Conservation (phyloP, 1,140 invertebrate species). For the Drosophila kepulauana region DNA sequence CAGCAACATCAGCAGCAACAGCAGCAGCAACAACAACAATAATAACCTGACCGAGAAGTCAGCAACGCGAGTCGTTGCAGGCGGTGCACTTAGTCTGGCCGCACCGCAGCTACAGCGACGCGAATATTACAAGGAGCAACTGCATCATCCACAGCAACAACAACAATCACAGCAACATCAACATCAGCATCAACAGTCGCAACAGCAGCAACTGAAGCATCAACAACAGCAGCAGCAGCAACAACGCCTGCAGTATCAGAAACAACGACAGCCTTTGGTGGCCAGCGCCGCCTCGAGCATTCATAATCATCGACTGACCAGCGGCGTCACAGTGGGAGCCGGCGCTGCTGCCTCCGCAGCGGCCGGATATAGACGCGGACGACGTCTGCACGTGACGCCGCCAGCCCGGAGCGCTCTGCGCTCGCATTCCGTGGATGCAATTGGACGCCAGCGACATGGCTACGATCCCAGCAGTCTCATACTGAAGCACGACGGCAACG, state of each 20-base stretch:
- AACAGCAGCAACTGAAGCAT: conserved; percentile 27
- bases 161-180: conserved; percentile 13
- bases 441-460: conserved; percentile 72
- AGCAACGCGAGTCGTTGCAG: conserved; percentile 28
- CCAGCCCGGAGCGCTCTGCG: conserved; percentile 56
- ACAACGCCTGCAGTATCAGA: conserved; percentile 70
- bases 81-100: conserved; percentile 55
- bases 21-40: conserved; percentile 36
- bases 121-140: conserved; percentile 72
- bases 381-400: conserved; percentile 56
- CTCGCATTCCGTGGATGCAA: conserved; percentile 80
- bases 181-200: conserved; percentile 10
- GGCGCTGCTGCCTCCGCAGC: conserved; percentile 42
- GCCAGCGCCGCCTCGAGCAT: conserved; percentile 70
- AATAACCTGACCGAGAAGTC: conserved; percentile 50
- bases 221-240: conserved; percentile 46
- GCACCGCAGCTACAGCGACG: conserved; percentile 64
- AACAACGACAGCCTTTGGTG: conserved; percentile 68
- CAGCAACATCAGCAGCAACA: neutral
- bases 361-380: conserved; percentile 64
- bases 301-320: conserved; percentile 74
- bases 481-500: conserved; percentile 76
- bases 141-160: conserved; percentile 37
- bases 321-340: conserved; percentile 28
- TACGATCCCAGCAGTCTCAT: conserved; percentile 78